phyloP scores from a whole-genome alignment of 2,888 invertebrate species.

The Pseudococcus longispinus region DNA sequence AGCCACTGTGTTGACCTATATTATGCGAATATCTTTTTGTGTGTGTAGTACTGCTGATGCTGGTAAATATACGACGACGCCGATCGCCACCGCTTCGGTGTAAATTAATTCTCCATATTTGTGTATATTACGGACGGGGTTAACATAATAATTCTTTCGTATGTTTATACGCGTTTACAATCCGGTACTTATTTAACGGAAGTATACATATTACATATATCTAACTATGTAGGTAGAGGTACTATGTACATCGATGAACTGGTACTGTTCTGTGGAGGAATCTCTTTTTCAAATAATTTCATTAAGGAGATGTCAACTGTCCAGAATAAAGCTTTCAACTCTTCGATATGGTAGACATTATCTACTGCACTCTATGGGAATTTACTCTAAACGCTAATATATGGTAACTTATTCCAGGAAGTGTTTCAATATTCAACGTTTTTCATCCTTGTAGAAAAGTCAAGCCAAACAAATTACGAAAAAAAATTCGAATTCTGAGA shows the following conservation, averaged over 20 bases:
- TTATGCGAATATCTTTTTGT: conserved; percentile 16
- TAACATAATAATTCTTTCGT: background rate
- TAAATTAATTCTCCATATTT: conserved; percentile 16
- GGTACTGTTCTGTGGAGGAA: background rate
- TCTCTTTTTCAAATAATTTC: background rate
- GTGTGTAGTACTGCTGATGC: background rate
- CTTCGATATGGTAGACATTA: too few relatives aligned
- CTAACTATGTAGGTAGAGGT: background rate
- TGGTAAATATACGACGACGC: background rate
- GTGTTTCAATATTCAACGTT: too few relatives aligned
- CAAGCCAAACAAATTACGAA: too few relatives aligned
- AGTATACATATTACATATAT: background rate
- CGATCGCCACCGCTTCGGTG: background rate
- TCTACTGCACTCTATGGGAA: background rate
- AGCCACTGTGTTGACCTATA: conserved; percentile 11
- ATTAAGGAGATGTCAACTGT: background rate
- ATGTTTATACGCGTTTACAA: background rate
- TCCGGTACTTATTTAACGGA: background rate
- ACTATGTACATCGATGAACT: background rate
- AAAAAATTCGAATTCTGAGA: too few relatives aligned
- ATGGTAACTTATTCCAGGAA: too few relatives aligned
- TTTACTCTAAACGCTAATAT: too few relatives aligned
- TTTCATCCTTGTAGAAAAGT: too few relatives aligned
- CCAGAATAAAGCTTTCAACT: background rate
- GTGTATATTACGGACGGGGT: background rate